Evolutionary conservation across 1,140 invertebrate genomes (phyloP).

Genomic region (Panulirus ornatus): DNA sequence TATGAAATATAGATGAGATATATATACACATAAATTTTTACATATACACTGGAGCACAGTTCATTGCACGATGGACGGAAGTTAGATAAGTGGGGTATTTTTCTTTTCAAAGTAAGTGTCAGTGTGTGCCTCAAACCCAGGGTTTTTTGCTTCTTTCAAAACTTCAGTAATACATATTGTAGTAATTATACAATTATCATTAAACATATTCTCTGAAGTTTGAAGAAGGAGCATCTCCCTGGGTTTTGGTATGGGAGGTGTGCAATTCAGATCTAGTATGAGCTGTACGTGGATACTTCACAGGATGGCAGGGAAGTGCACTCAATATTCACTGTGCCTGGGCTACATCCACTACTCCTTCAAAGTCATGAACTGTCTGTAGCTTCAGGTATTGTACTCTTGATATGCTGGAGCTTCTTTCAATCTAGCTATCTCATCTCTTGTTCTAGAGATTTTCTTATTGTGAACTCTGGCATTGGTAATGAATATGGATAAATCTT

Average conservation of each 20-base stretch:
- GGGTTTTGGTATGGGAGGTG: not conserved
- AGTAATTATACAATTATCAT: not conserved
- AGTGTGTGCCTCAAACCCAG: conserved; percentile 6
- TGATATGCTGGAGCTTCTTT: not conserved
- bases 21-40: no score
- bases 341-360: not conserved
- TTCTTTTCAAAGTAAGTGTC: not conserved
- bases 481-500: not conserved
- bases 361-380: not conserved
- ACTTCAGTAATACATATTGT: not conserved
- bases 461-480: not conserved
- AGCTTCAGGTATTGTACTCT: not conserved
- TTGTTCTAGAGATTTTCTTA: not conserved
- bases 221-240: not conserved
- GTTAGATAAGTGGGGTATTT: no score
- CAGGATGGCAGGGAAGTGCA: conserved; percentile 13
- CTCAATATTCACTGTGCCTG: not conserved
- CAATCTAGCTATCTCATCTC: not conserved
- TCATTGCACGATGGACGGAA: no score
- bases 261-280: not conserved
- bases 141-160: not conserved
- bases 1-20: no score
- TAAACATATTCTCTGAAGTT: not conserved
- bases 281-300: not conserved
- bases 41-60: no score